A percentile compares a stretch with the other conserved stretches of the same genome.
Evolutionary conservation across 2,113 vertebrate genomes (phyloP).

Genomic region (Plecotus auritus): DNA sequence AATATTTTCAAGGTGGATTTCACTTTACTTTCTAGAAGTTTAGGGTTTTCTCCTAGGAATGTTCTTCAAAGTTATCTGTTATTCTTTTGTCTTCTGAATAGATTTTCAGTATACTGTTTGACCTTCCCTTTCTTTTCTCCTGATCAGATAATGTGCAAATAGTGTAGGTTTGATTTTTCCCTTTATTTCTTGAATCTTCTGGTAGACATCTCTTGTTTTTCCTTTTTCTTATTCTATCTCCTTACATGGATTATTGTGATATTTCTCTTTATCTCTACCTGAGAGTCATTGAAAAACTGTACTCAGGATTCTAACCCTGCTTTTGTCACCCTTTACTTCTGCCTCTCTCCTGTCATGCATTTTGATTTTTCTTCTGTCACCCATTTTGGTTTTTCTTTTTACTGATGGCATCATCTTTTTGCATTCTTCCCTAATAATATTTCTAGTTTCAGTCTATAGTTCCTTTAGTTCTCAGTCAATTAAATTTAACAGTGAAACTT

Average conservation of each 20-base stretch:
- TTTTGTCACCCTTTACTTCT: neutral
- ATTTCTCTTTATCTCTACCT: too few relatives aligned
- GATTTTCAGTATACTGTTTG: neutral
- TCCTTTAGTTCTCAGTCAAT: neutral
- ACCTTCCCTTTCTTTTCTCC: neutral
- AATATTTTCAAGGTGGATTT: neutral
- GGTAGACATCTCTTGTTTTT: neutral
- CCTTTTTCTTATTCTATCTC: neutral
- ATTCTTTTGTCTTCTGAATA: neutral
- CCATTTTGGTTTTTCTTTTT: neutral
- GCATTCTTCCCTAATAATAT: neutral
- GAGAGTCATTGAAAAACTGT: neutral
- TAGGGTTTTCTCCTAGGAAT: neutral
- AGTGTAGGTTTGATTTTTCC: neutral
- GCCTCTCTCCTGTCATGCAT: neutral
- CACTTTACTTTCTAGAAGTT: too few relatives aligned
- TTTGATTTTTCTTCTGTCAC: neutral
- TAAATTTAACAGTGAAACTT: neutral
- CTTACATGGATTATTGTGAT: neutral
- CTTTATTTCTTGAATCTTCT: neutral
- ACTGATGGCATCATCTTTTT: neutral
- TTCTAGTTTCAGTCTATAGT: neutral
- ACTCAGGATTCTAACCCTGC: neutral
- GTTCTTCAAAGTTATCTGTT: neutral
- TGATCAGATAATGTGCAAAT: neutral